Evolutionary conservation across 2,888 invertebrate genomes (phyloP).

Genomic region (Theretra japonica): DNA sequence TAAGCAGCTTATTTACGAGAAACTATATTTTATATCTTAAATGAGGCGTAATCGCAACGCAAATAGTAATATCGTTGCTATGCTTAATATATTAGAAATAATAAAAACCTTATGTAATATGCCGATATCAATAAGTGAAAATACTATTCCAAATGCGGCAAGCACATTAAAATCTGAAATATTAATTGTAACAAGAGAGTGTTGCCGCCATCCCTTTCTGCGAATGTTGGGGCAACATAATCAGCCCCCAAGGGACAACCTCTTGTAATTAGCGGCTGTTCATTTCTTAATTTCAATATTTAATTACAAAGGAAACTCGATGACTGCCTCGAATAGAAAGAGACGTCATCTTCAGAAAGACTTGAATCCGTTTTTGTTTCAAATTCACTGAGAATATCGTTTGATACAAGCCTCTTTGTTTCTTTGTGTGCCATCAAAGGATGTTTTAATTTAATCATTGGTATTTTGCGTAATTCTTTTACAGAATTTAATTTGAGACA

Average conservation of each 20-base stretch:
- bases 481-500: slow-evolving; percentile 13
- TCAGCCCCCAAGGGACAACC: slow-evolving; percentile 84
- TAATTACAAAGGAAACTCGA: slow-evolving; percentile 86
- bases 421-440: slow-evolving; percentile 74
- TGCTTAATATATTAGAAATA: neutral
- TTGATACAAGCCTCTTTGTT: slow-evolving; percentile 72
- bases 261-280: slow-evolving; percentile 85
- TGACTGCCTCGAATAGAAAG: slow-evolving; percentile 75
- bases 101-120: neutral
- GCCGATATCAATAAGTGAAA: neutral
- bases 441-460: slow-evolving; percentile 51
- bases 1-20: neutral
- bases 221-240: slow-evolving; percentile 77
- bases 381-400: slow-evolving; percentile 68
- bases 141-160: slow-evolving; percentile 35
- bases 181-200: slow-evolving; percentile 77
- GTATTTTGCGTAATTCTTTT: slow-evolving; percentile 31
- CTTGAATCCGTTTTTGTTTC: slow-evolving; percentile 75
- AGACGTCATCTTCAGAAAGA: slow-evolving; percentile 84
- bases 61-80: too few species aligned
- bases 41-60: neutral
- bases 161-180: slow-evolving; percentile 75
- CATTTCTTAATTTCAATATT: slow-evolving; percentile 86
- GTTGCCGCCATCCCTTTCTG: slow-evolving; percentile 74
- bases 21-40: neutral